A percentile compares a stretch with the other conserved stretches of the same genome.
Evolutionary conservation across 2,888 invertebrate genomes (phyloP).

Genomic region (Ormyrus thymus): DNA sequence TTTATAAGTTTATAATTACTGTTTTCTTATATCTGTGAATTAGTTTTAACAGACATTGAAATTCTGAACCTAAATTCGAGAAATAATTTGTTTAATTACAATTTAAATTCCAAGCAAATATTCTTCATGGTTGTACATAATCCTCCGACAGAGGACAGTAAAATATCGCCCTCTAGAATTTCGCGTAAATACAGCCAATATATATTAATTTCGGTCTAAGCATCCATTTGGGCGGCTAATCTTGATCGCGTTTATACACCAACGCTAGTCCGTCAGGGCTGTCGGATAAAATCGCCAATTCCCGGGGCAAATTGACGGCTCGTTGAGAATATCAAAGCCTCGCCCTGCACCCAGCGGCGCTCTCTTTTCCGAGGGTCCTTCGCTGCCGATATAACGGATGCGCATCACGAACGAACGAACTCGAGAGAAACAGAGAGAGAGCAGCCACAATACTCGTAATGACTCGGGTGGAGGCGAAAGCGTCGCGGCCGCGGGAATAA

Average conservation of each 20-base stretch:
- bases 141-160: too few relatives aligned
- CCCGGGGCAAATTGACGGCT: constrained; percentile 54
- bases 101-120: too few relatives aligned
- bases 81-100: too few relatives aligned
- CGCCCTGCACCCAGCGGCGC: background rate
- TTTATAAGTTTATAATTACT: too few relatives aligned
- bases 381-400: constrained; percentile 56
- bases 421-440: constrained; percentile 26
- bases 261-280: background rate
- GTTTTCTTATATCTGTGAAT: too few relatives aligned
- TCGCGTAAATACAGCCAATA: too few relatives aligned
- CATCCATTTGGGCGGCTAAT: too few relatives aligned
- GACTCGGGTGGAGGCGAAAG: constrained; percentile 28
- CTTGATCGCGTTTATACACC: background rate
- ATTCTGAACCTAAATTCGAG: too few relatives aligned
- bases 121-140: too few relatives aligned
- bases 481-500: constrained; percentile 56
- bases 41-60: too few relatives aligned
- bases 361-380: constrained; percentile 8
- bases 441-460: constrained; percentile 58
- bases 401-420: constrained; percentile 58
- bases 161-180: too few relatives aligned
- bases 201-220: too few relatives aligned
- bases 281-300: constrained; percentile 47
- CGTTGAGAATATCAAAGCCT: constrained; percentile 13